A percentile compares a stretch with the other conserved stretches of the same genome.
These are phyloP conservation scores for Nibea albiflora DNA, from an alignment of 2,113 vertebrate species.

Conservation along the genomic window DNA sequence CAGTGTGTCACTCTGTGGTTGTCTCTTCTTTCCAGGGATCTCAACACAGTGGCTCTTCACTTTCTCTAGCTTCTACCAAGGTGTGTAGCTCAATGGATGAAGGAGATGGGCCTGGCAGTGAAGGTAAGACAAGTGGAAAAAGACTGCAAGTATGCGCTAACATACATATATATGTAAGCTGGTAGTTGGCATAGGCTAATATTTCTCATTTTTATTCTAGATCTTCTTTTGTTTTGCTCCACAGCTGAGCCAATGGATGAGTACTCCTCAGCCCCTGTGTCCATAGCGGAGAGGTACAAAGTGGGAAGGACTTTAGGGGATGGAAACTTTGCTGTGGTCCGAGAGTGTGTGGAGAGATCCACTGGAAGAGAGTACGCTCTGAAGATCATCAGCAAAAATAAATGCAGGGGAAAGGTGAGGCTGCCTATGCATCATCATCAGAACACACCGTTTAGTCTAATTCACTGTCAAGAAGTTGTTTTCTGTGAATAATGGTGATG, in stretches of 20 bases:
- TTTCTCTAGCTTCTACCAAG: conserved; percentile 96
- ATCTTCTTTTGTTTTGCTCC: conserved; percentile 10
- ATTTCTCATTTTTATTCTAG: not conserved
- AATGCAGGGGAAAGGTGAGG: conserved; percentile 97
- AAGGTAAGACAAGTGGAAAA: conserved; percentile 85
- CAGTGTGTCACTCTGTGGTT: conserved; percentile 28
- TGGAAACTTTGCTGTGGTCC: conserved; percentile 97
- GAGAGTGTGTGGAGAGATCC: conserved; percentile 97
- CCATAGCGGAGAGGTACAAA: conserved; percentile 96
- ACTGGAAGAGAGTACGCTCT: conserved; percentile 96
- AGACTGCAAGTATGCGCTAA: not conserved
- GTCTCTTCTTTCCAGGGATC: conserved; percentile 87
- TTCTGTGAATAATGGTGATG: not conserved
- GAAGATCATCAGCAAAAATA: conserved; percentile 99
- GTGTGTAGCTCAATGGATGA: conserved; percentile 99
- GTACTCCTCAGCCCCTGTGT: conserved; percentile 89
- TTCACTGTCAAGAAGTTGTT: not conserved
- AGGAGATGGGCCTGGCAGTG: conserved; percentile 89
- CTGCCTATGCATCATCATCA: not conserved
- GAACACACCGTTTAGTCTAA: not conserved
- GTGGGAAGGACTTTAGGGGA: conserved; percentile 96
- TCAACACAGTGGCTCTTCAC: conserved; percentile 95
- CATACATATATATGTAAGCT: too few relatives aligned
- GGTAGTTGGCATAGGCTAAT: not conserved
- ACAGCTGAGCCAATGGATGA: conserved; percentile 91